A percentile compares a stretch with the other conserved stretches of the same genome.
Evolutionary conservation across 2,797 vertebrate genomes (phyloP).

Genomic region (Sylvia borin): DNA sequence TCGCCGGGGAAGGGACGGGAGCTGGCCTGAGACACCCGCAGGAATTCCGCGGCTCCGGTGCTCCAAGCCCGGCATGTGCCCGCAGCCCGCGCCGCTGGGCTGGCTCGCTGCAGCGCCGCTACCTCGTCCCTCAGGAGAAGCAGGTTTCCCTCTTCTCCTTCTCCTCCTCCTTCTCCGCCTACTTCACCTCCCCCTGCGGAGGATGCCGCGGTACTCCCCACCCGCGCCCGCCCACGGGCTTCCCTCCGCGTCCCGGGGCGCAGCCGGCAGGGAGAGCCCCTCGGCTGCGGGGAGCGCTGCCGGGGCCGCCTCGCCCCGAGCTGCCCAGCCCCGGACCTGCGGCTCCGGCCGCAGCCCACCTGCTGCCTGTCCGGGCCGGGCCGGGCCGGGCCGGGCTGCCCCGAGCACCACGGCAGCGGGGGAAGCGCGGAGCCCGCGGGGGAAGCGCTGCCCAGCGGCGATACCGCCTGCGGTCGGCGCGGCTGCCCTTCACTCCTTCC

Average conservation of each 20-base stretch:
- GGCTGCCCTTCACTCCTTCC: not conserved
- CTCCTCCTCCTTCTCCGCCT: constrained; percentile 40
- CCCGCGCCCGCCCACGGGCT: not conserved
- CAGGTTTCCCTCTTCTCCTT: constrained; percentile 24
- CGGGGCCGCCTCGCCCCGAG: not conserved
- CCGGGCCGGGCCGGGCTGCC: not conserved
- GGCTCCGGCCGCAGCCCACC: not conserved
- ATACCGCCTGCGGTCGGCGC: not conserved
- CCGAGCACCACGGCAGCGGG: not conserved
- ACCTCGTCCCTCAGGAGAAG: not conserved
- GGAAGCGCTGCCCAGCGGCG: constrained; percentile 17
- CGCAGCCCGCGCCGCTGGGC: constrained; percentile 10
- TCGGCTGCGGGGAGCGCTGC: not conserved
- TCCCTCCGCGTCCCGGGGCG: not conserved
- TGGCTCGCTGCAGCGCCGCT: not conserved
- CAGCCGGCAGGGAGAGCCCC: not conserved
- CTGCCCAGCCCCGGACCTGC: not conserved
- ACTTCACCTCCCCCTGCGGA: not conserved
- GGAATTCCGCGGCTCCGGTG: not conserved
- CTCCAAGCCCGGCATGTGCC: constrained; percentile 44
- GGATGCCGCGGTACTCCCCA: not conserved
- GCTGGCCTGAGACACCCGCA: not conserved
- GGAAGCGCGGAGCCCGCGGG: not conserved
- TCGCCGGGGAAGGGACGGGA: not conserved
- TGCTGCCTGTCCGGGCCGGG: not conserved